Evolutionary conservation across 2,888 invertebrate species (phyloP), one percentile per base, ranked within the genome.

Genomic region (Cataglyphis altisquamis): DNA sequence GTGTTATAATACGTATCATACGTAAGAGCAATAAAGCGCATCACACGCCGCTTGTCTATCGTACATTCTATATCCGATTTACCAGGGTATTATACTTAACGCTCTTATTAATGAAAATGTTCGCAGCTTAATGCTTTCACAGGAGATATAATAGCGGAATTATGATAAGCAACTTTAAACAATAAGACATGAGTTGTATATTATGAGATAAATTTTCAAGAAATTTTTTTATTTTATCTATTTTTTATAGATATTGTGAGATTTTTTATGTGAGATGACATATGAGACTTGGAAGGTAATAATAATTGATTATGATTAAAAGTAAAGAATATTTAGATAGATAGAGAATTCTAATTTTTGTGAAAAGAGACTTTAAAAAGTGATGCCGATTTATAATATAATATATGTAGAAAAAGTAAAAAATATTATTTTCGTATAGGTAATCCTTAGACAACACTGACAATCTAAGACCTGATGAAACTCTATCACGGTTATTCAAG

Each of bases 41-140:
- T 80, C 36, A 9, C 72, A 55, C 64, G n/a, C 21, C 68, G 70
- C 77, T 70, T 29, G 60, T 57, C 41, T 60, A 60, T 80, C 72
- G 60, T 72, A 36, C 72, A 48, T 80, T 45, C 45, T 72, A 45
- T 72, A 80, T 80, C 78, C 78, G 78, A 72, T 80, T 80, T 80
- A 62, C 32, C 60, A 15, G 18, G 29, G 60, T 36, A 80, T 80
- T 72, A 60, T 70, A 60, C 45, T 80, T 80, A 60, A 80, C 60
- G 60, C 45, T 72, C 36, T 80, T 72, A 72, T 48, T 72, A 68
- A 29, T 41, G 57, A 78, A 78, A 80, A 80, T 77, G 55, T 57
- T 68, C 68, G 29, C 41, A 57, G 32, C 15, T 60, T 80, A 72
- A 80, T 57, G 9, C 36, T 12, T 36, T 72, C 78, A 41, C 12